Evolutionary conservation across 2,888 invertebrate genomes (phyloP), one percentile per base, ranked within the genome.

Genomic region (Oxycera nigricornis): DNA sequence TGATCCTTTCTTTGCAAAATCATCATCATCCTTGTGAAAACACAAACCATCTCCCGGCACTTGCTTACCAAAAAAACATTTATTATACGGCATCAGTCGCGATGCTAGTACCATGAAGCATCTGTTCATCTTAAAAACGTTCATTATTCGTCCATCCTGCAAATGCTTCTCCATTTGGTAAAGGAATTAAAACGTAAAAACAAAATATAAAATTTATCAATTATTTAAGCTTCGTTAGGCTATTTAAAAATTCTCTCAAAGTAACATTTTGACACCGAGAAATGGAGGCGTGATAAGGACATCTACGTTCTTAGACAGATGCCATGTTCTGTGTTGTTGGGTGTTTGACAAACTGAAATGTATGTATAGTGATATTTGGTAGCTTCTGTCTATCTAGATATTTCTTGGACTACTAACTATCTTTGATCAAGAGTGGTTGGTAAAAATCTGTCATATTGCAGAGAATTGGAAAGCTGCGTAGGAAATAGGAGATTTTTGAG

Each of bases 211-310:
- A 74, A 77, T 76, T 76, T 77, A 78, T 78, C 77, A 78, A 78
- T 78, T 78, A 78, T 78, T 78, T 76, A 78, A 75, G 78, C 78
- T 78, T 78, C 78, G 78, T 78, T 78, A 78, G 74, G 78, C 76
- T 78, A 76, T 78, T 78, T 77, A 78, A 78, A 78, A 77, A 78
- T 78, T 78, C 78, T 77, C 74, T 75, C 31, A 72, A 77, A 76
- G 77, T 57, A 75, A 75, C 57, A 75, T 75, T 74, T 77, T 76
- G 76, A 77, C 77, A 77, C 73, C 61, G 28, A n/a, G n/a, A n/a
- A n/a, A n/a, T n/a, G n/a, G n/a, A n/a, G n/a, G n/a, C n/a, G n/a
- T n/a, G n/a, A n/a, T n/a, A n/a, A n/a, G n/a, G n/a, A n/a, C n/a
- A n/a, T n/a, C n/a, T n/a, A n/a, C n/a, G n/a, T n/a, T n/a, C n/a